Base-by-base conservation (phyloP, 2,888 invertebrate species). In the Andricus curvator region DNA sequence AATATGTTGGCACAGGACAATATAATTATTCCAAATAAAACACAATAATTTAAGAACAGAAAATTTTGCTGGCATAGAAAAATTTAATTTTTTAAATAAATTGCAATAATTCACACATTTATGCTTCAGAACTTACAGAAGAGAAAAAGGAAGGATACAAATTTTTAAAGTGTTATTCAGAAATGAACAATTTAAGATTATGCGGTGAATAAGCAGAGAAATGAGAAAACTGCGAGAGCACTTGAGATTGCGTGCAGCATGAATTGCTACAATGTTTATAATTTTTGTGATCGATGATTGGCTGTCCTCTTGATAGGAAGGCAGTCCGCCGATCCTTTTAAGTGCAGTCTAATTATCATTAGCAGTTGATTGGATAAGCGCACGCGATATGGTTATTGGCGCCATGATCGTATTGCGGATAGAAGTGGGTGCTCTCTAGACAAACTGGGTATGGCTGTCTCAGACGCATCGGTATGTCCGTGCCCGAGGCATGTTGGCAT, bases 301-400 rank as follows among this genome's bases (percentile, higher is more conserved):
- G 33, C 66, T 67, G n/a, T 67, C 41, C 41, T 41, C 8, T 67
- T n/a, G 37, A 41, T 41, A 67, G n/a, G 22, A 13, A 37, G 66
- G 66, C 37, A 74, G 74, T n/a, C 41, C 20, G 56, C 11, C 74
- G 51, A 56, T 74, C 74, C 74, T 74, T 74, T 74, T 74, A 74
- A 74, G 74, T 74, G 33, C 56, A 74, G 74, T 74, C 74, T 74
- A 74, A 74, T 74, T 74, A 74, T 67, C 41, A 67, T 74, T 74
- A 74, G 56, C 33, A 51, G 74, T 74, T 74, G 74, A 74, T 56
- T 74, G 74, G 74, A 74, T 74, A 74, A 74, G 29, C 74, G 33
- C 74, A 33, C 56, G 56, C 74, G 74, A 74, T 74, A 74, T 74
- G 74, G 74, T 74, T 74, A 56, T 74, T 74, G 74, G 74, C 74